These are phyloP conservation scores for Arctopsyche grandis DNA, from an alignment of 1,140 invertebrate genomes.

Conservation along the genomic window DNA sequence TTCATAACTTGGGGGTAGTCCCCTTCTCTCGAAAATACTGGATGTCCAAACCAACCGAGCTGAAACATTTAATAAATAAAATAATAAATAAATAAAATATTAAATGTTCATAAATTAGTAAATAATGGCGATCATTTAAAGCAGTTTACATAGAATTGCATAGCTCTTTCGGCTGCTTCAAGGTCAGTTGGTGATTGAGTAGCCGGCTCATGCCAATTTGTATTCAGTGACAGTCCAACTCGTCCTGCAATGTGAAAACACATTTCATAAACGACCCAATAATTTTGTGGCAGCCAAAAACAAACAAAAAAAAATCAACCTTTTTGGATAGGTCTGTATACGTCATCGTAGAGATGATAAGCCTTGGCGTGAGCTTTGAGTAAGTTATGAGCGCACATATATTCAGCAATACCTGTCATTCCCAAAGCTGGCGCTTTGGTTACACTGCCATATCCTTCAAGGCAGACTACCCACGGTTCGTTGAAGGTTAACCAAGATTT, in stretches of 20 bases:
- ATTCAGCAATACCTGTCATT: slow-evolving; percentile 67
- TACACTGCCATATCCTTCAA: slow-evolving; percentile 61
- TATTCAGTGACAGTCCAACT: slow-evolving; percentile 65
- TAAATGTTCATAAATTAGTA: not conserved
- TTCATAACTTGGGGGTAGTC: slow-evolving; percentile 73
- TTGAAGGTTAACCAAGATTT: slow-evolving; percentile 65
- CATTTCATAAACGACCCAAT: too few species aligned
- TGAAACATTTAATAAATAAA: slow-evolving; percentile 59
- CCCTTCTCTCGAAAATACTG: slow-evolving; percentile 68
- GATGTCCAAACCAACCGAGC: slow-evolving; percentile 72
- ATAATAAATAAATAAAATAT: not conserved
- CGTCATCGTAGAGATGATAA: slow-evolving; percentile 73
- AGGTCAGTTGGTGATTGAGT: slow-evolving; percentile 58
- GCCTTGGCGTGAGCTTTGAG: slow-evolving; percentile 71
- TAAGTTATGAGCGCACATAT: slow-evolving; percentile 70
- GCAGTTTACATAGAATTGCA: slow-evolving; percentile 59
- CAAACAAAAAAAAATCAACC: slow-evolving; percentile 59
- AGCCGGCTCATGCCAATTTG: slow-evolving; percentile 64
- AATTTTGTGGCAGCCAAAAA: too few species aligned
- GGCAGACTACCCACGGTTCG: slow-evolving; percentile 60
- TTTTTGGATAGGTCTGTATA: slow-evolving; percentile 69
- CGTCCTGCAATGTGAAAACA: too few species aligned
- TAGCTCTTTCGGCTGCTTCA: slow-evolving; percentile 61
- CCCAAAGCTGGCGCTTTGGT: slow-evolving; percentile 61
- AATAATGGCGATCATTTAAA: too few species aligned